These are phyloP conservation scores for Tragelaphus imberbis DNA, from an alignment of 2,113 vertebrate genomes.

Conservation along the genomic window DNA sequence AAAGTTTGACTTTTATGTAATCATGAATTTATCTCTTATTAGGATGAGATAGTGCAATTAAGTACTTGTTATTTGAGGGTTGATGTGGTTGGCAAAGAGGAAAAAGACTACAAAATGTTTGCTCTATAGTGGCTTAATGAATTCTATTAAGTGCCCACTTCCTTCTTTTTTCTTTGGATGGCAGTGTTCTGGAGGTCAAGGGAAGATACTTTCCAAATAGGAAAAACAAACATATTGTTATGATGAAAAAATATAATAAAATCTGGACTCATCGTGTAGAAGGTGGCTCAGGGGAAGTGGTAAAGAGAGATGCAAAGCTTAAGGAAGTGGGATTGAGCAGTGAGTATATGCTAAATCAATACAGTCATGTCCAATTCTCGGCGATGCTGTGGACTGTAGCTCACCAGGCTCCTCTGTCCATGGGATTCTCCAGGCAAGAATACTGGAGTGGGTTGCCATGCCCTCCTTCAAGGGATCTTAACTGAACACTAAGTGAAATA, in stretches of 20 bases:
- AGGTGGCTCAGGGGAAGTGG: not conserved
- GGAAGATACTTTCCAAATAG: not conserved
- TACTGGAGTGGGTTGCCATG: not conserved
- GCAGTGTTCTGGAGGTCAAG: not conserved
- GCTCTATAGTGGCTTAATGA: not conserved
- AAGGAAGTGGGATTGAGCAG: not conserved
- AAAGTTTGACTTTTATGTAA: constrained; percentile 74
- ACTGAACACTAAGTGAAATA: not conserved
- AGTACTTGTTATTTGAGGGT: constrained; percentile 37
- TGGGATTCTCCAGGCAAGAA: not conserved
- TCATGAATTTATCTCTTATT: constrained; percentile 67
- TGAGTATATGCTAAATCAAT: not conserved
- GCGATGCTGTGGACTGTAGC: rapidly evolving
- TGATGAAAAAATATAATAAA: constrained; percentile 21
- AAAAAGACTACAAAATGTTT: not conserved
- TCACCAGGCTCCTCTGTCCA: not conserved
- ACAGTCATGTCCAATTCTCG: not conserved
- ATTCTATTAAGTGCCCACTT: not conserved
- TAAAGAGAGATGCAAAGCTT: not conserved
- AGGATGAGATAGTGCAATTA: constrained; percentile 74
- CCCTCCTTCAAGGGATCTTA: not conserved
- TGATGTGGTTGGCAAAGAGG: not conserved
- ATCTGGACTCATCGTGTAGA: not conserved
- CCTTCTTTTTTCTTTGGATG: not conserved
- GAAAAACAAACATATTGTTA: not conserved